Evolutionary conservation across 2,113 vertebrate genomes (phyloP), one percentile per base, ranked within the genome.

Genomic region (Piprites chloris): DNA sequence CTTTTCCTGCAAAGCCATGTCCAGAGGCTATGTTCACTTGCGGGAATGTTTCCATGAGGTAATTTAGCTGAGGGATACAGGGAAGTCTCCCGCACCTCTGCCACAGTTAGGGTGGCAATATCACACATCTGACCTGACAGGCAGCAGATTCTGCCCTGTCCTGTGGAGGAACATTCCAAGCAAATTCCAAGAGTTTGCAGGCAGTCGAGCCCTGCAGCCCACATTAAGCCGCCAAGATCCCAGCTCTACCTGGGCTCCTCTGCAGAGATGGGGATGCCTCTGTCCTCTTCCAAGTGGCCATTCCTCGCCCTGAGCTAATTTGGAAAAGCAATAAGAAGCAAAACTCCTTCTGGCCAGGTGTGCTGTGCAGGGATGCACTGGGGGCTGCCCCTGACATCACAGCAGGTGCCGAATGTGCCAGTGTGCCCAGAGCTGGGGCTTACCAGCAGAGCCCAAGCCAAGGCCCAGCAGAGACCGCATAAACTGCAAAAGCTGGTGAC

Each of bases 391-490:
- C 47, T 13, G 17, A 52, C 44, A 22, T 10, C 0, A 0, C 0
- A 0, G 28, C 11, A 2, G 37, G 24, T 42, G 26, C 62, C 0
- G 0, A 68, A 44, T 0, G 0, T 4, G 13, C 22, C 0, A 0
- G 4, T 2, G 49, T 19, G 3, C 30, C 52, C 35, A 2, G 73
- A 73, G 47, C 67, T 65, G 69, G 52, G 82, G 73, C 18, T 53
- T 44, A 9, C 30, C n/a, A 50, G 53, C 47, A 59, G n/a, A 63
- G 46, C 77, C 50, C 4, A 0, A 44, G 30, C 27, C 3, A 5
- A 32, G 66, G 33, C 69, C 66, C 23, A 14, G 59, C 49, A 81
- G 49, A 74, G 83, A 46, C 67, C 79, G 30, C 1, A 2, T 5
- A 69, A 75, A 74, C 90, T 73, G 44, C 2, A 1, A 37, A 65